Evolutionary conservation across 2,888 invertebrate genomes (phyloP), one percentile per base, ranked within the genome.

Genomic region (Apodemia mormo): DNA sequence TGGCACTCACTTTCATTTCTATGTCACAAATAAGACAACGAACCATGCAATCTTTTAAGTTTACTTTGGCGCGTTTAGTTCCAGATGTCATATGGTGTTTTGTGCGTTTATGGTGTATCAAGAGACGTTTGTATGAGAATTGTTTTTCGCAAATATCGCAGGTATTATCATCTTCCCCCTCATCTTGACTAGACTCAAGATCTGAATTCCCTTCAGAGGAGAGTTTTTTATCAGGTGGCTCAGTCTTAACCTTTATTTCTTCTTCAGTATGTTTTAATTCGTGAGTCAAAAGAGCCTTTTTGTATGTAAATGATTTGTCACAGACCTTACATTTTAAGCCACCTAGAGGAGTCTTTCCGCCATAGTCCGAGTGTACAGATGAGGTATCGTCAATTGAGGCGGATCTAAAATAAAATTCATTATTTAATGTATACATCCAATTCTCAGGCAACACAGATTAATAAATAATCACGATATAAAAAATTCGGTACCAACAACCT

Each of bases 101-200:
- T 2, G 89, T 90, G 43, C 84, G 82, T 76, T 91, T 93, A 76
- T 94, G 94, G 8, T 91, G 91, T 0, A 88, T 74, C 1, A 93
- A 81, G 1, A 90, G 76, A 2, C 90, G 85, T 69, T 85, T 88
- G 78, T 92, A 93, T 0, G 92, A 91, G 81, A 93, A 94, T 74
- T 85, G 84, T 74, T 93, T 93, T 77, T 93, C 93, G 75, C 94
- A 94, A 68, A 93, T 89, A 69, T 93, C 92, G 72, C 93, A 94
- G 0, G 92, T 92, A 69, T 89, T 87, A 74, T 89, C 90, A 4
- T 89, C 88, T 0, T 89, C 88, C 1, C 80, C 84, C 43, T 90
- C 92, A n/a, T 86, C 90, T 70, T 82, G 85, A 80, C 90, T 91
- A 76, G 91, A 90, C 67, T 90, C 90, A 0, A 86, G 84, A 37